Conservation (phyloP, 2,113 vertebrate species). For the Rousettus leschenaultii region DNA sequence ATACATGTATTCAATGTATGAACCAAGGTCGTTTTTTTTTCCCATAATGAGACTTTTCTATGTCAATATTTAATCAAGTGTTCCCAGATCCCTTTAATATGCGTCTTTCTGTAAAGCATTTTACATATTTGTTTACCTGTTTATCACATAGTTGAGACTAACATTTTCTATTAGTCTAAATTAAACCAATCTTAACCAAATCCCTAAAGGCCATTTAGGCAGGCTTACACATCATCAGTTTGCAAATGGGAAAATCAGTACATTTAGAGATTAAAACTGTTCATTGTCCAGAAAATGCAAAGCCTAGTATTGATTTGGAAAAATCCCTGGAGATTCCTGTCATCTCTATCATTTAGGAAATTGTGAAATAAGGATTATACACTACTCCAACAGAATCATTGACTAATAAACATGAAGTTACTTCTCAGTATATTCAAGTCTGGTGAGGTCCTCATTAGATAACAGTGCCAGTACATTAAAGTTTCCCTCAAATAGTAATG, state of each 20-base stretch:
- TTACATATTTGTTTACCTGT: not conserved
- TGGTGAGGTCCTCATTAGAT: not conserved
- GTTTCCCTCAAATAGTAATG: not conserved
- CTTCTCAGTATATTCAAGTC: not conserved
- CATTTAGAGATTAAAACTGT: not conserved
- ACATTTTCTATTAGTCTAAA: not conserved
- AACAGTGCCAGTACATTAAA: not conserved
- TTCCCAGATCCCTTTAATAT: not conserved
- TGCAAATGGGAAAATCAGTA: conserved; percentile 18
- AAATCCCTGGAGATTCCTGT: not conserved
- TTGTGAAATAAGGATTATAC: not conserved
- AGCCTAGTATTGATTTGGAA: conserved; percentile 23
- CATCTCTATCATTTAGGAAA: not conserved
- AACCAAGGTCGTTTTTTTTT: not conserved
- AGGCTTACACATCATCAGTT: not conserved
- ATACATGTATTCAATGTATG: not conserved
- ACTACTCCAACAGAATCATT: not conserved
- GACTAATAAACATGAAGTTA: not conserved
- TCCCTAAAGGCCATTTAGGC: not conserved
- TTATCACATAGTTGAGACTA: not conserved
- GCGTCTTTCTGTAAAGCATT: not conserved
- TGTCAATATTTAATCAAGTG: not conserved
- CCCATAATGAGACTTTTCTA: not conserved
- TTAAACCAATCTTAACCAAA: not conserved
- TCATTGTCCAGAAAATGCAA: conserved; percentile 27